These are phyloP conservation scores for Silurus lanzhouensis DNA, from an alignment of 2,797 vertebrate genomes.

Conservation along the genomic window DNA sequence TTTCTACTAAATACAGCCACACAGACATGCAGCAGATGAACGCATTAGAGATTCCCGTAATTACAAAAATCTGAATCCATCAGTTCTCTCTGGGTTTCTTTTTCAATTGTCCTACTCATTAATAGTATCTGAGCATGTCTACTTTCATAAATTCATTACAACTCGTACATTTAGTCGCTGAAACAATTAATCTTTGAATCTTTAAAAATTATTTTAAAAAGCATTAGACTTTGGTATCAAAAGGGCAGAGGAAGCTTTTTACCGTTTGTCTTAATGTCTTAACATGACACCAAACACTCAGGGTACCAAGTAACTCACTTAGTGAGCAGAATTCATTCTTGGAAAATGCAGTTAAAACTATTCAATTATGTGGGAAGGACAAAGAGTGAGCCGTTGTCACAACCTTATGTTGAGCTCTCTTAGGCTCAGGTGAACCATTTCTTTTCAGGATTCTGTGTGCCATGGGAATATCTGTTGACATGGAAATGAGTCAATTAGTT, in stretches of 20 bases:
- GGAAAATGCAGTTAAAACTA: constrained; percentile 33
- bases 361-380: constrained; percentile 1
- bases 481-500: background rate
- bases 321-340: constrained; percentile 46
- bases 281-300: constrained; percentile 12
- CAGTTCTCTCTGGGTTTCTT: background rate
- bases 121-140: background rate
- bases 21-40: background rate
- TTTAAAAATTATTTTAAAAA: constrained; percentile 1
- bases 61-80: background rate
- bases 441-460: background rate
- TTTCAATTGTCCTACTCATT: background rate
- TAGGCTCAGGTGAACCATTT: background rate
- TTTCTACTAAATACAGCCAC: background rate
- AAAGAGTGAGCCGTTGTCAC: background rate
- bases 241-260: background rate
- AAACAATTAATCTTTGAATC: background rate
- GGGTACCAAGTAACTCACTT: constrained; percentile 41
- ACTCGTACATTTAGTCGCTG: background rate
- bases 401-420: background rate
- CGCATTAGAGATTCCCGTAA: background rate
- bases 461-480: constrained; percentile 17
- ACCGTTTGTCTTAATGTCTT: constrained; percentile 1
- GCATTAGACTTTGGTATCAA: background rate
- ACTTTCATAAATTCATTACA: background rate